These are phyloP conservation scores for Masticophis lateralis DNA, from an alignment of 2,797 vertebrate species.

Conservation along the genomic window DNA sequence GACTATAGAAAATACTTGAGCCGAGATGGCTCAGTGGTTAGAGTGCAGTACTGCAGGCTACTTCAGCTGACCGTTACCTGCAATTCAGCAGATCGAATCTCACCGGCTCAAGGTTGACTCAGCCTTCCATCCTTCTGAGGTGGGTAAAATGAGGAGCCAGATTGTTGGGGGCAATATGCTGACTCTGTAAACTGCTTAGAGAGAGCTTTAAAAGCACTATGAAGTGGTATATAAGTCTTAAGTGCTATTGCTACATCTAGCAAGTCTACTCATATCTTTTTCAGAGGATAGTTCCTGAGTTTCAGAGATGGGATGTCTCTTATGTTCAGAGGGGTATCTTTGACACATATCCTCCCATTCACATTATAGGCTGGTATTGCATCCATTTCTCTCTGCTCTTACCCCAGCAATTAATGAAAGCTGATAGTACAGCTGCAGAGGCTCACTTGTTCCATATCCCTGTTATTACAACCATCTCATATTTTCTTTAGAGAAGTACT, in stretches of 20 bases:
- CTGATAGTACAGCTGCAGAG: neutral
- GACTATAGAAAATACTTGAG: neutral
- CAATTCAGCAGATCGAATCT: too few species aligned
- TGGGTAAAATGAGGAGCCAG: too few species aligned
- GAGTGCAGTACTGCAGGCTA: too few species aligned
- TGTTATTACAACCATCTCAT: neutral
- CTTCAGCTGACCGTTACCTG: too few species aligned
- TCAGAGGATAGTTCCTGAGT: neutral
- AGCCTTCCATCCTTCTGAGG: too few species aligned
- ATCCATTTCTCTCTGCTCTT: neutral
- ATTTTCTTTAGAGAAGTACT: neutral
- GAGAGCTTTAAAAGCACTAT: too few species aligned
- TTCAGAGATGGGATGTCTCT: neutral
- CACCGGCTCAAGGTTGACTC: too few species aligned
- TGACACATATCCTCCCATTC: neutral
- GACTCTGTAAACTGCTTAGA: too few species aligned
- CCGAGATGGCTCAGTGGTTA: too few species aligned
- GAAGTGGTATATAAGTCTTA: too few species aligned
- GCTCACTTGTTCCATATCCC: neutral
- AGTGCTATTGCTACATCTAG: neutral
- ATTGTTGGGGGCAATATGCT: too few species aligned
- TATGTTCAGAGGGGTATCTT: neutral
- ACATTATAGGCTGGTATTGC: too few species aligned
- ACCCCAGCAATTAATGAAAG: neutral
- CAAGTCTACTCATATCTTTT: neutral